Conservation (phyloP, 2,888 invertebrate genomes). For the Unio pictorum region DNA sequence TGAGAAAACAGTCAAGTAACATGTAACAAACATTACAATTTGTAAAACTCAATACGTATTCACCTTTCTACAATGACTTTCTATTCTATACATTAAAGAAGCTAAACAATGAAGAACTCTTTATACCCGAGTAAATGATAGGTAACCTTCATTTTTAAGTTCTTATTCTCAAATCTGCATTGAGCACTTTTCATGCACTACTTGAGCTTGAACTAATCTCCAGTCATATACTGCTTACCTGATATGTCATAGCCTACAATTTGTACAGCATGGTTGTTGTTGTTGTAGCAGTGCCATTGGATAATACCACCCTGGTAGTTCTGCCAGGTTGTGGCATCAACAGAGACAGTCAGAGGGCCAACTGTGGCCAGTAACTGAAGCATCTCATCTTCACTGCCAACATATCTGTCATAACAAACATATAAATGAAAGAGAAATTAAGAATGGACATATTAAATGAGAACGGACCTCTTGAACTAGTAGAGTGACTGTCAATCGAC, state of each 20-base stretch:
- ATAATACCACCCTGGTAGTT: slow-evolving; percentile 89
- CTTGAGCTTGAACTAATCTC: too few species aligned
- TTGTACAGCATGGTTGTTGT: slow-evolving; percentile 85
- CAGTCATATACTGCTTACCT: slow-evolving; percentile 60
- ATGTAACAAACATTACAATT: too few species aligned
- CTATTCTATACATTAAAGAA: too few species aligned
- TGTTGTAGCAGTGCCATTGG: slow-evolving; percentile 83
- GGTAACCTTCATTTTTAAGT: too few species aligned
- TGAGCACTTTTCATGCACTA: too few species aligned
- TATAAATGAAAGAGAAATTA: not conserved
- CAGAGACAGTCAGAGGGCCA: slow-evolving; percentile 86
- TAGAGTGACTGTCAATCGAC: too few species aligned
- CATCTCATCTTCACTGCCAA: slow-evolving; percentile 79
- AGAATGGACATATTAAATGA: not conserved
- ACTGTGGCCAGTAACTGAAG: slow-evolving; percentile 77
- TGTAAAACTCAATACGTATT: too few species aligned
- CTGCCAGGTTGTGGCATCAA: slow-evolving; percentile 89
- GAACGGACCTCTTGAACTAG: not conserved
- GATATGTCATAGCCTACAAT: slow-evolving; percentile 86
- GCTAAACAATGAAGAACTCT: too few species aligned
- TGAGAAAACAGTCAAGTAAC: too few species aligned
- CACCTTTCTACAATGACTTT: too few species aligned
- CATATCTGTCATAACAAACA: slow-evolving; percentile 74
- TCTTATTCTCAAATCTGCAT: too few species aligned
- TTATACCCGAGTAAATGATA: too few species aligned